Base-by-base conservation (phyloP, 2,797 vertebrate genomes). In the Hypotaenidia okinawae region DNA sequence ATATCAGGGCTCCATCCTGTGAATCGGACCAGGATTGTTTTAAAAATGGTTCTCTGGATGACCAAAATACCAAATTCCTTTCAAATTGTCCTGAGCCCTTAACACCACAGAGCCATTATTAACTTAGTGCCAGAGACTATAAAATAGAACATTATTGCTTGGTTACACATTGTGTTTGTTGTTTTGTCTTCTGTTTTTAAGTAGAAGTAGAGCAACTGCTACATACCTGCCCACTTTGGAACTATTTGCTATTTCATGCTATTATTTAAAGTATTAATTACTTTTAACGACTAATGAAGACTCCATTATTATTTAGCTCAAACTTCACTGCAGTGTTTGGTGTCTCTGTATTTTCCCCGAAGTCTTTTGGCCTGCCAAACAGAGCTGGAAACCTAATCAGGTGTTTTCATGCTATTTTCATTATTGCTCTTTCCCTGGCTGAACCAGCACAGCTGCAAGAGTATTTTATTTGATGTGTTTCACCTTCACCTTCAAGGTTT, bases 81-180 rank as follows among this genome's bases (percentile, higher is more conserved):
- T 92, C 84, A 95, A 96, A 97, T 96, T 93, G 92, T 93, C 84
- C 69, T 78, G 93, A 92, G 96, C 81, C 89, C 51, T 91, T 89
- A 83, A 63, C 76, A 92, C 80, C 88, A 75, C 87, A 81, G 72
- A 78, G 68, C 81, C 78, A 78, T 95, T 94, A 96, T 94, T 93
- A 95, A 83, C 68, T 96, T 94, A 67, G 77, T 95, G 90, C 86
- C 84, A 95, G 72, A 80, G 78, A 97, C 93, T 80, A 87, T 85
- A 92, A 95, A 94, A 85, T 22, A 90, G 24, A 83, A 35, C 66
- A 86, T 75, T 89, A 83, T 66, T 89, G 78, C 82, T 95, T 89
- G 66, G 92, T 89, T 93, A 79, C 86, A 75, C 43, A 63, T 43
- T 63, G 45, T 25, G 73, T 95, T 94, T 94, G 61, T 66, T 90